A percentile compares a stretch with the other conserved stretches of the same genome.
phyloP scores from a whole-genome alignment of 2,113 vertebrate genomes.

The Gasterosteus aculeatus region DNA sequence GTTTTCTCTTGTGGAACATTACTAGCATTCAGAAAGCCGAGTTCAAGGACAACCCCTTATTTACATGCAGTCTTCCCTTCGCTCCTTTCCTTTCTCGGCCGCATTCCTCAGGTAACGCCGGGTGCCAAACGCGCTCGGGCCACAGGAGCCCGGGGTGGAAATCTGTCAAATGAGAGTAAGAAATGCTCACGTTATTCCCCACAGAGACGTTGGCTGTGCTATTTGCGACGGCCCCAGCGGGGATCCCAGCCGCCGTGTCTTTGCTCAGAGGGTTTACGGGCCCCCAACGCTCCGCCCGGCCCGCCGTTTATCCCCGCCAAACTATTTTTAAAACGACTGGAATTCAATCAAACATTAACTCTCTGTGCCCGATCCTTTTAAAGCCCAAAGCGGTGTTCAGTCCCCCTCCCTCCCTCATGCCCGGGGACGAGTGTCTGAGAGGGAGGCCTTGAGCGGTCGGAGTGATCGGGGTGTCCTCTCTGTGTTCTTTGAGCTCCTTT shows the following conservation, averaged over 20 bases:
- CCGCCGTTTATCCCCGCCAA: conserved; percentile 66
- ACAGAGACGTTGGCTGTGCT: conserved; percentile 57
- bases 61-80: conserved; percentile 15
- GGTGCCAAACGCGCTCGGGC: conserved; percentile 59
- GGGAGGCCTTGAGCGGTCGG: conserved; percentile 34
- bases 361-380: conserved; percentile 73
- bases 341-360: conserved; percentile 80
- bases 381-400: conserved; percentile 65
- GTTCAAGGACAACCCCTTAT: conserved; percentile 21
- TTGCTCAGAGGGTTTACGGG: conserved; percentile 60
- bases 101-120: conserved; percentile 48
- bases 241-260: conserved; percentile 65
- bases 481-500: conserved; percentile 33
- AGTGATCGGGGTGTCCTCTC: not conserved
- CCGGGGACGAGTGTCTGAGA: conserved; percentile 29
- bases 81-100: conserved; percentile 26
- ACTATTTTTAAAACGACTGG: conserved; percentile 80
- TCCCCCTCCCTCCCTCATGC: conserved; percentile 68
- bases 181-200: conserved; percentile 49
- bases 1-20: not conserved
- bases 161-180: conserved; percentile 67
- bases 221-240: conserved; percentile 59
- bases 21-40: not conserved
- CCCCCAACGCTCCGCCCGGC: conserved; percentile 41
- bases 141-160: conserved; percentile 67